Percentiles rank a stretch among this genome's conserved stretches.
Evolutionary conservation across 30 jellyfish, hydroid and myxozoan genomes (phyloP).

Genomic region (Pelagia noctiluca): DNA sequence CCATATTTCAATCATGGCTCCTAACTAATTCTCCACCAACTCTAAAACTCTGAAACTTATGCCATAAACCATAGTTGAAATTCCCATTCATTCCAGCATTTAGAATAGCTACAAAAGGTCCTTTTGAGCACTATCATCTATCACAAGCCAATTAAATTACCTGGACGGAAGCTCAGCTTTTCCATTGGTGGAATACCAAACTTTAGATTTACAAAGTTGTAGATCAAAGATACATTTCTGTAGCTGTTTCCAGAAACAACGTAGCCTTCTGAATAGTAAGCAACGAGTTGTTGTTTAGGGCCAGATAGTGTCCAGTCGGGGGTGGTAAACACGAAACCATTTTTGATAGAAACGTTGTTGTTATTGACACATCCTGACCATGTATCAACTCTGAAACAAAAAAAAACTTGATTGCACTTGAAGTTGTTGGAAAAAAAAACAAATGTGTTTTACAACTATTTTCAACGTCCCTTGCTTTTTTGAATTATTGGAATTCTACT

Average conservation of each 20-base stretch:
- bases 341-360: not conserved
- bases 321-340: not conserved
- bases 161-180: not conserved
- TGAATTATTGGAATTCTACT: not conserved
- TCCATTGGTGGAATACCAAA: not conserved
- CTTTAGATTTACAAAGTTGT: not conserved
- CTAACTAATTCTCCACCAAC: not conserved
- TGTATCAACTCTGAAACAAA: not conserved
- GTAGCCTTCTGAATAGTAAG: not conserved
- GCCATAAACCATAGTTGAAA: not conserved
- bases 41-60: not conserved
- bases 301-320: not conserved
- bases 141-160: not conserved
- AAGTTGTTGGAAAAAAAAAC: too few species aligned
- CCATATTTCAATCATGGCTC: not conserved
- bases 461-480: too few species aligned
- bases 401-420: too few species aligned
- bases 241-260: not conserved
- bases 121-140: not conserved
- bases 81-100: not conserved
- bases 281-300: not conserved
- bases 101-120: not conserved
- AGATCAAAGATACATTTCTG: not conserved
- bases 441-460: too few species aligned
- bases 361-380: constrained; percentile 5